Conservation (phyloP, 2,888 invertebrate genomes). For the Physocephala rufipes region DNA sequence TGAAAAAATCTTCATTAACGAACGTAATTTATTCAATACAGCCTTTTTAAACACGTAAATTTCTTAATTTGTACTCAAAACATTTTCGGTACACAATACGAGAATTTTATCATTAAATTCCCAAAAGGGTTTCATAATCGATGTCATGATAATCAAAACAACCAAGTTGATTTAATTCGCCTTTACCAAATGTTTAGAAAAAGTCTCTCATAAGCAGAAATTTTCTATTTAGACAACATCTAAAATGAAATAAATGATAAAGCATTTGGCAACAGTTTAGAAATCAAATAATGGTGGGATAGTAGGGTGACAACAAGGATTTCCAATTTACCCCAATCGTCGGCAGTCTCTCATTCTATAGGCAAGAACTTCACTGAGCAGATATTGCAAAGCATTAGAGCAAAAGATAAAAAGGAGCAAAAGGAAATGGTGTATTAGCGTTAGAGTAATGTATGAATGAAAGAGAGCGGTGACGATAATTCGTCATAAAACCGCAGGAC, state of each 20-base stretch:
- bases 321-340: slow-evolving; percentile 38
- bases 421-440: too few species aligned
- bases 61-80: too few species aligned
- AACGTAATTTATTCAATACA: too few species aligned
- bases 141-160: too few species aligned
- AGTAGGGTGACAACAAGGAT: slow-evolving; percentile 42
- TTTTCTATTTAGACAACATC: slow-evolving; percentile 15
- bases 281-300: slow-evolving; percentile 35
- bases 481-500: slow-evolving; percentile 33
- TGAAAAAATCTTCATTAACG: too few species aligned
- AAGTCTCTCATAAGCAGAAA: slow-evolving; percentile 25
- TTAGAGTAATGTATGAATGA: neutral
- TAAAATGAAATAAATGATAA: slow-evolving; percentile 10
- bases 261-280: slow-evolving; percentile 24
- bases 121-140: too few species aligned
- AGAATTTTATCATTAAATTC: too few species aligned
- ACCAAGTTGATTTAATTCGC: neutral
- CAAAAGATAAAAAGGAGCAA: slow-evolving; percentile 1
- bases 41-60: too few species aligned
- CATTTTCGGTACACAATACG: too few species aligned
- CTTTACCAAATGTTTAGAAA: slow-evolving; percentile 1
- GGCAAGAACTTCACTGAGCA: too few species aligned
- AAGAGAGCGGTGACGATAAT: slow-evolving; percentile 12
- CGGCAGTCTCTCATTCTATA: neutral
- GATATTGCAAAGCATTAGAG: too few species aligned